Base-by-base conservation (phyloP, 2,888 invertebrate species). In the Dryobota labecula region DNA sequence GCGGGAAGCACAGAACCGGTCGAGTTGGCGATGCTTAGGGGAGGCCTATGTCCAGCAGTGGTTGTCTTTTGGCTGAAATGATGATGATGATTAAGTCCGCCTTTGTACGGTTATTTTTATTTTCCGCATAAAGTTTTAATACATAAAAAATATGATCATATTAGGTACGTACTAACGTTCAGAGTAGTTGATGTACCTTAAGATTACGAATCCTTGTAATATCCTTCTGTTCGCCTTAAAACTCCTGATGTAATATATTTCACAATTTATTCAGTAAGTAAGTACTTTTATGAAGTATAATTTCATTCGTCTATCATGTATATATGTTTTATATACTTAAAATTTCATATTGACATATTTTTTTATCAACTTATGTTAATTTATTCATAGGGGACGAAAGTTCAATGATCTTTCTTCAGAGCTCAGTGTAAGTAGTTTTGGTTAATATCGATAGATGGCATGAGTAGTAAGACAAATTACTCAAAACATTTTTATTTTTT, bases 361-460 rank as follows among this genome's bases (percentile, higher is more conserved):
- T 38, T 51, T 36, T 27, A 56, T 51, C 33, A 57, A 45, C 45
- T 15, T 43, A 24, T 13, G 15, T 20, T 49, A 60, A 74, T 61
- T 43, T 60, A 49, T 78, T 33, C 60, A 61, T n/a, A 68, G 41
- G 75, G 80, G 80, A 24, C 58, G 33, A 33, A 75, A 81, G 76
- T 81, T 81, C 81, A 74, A 36, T 63, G 75, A 33, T 36, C 57
- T 74, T 63, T 62, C 18, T 45, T 54, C 60, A 7, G 11, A 27
- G 15, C 27, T 36, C 13, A 38, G 47, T 51, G 27, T 27, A 5
- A 36, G 47, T 73, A 73, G 70, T 79, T 84, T 36, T 33, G n/a
- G 8, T 51, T 45, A 38, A 18, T 11, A 30, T 56, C 65, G 64
- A 54, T 70, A 82, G 82, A 81, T 76, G 84, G 84, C 84, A 54